Conservation (phyloP, 2,888 invertebrate species). For the Bibio marci region DNA sequence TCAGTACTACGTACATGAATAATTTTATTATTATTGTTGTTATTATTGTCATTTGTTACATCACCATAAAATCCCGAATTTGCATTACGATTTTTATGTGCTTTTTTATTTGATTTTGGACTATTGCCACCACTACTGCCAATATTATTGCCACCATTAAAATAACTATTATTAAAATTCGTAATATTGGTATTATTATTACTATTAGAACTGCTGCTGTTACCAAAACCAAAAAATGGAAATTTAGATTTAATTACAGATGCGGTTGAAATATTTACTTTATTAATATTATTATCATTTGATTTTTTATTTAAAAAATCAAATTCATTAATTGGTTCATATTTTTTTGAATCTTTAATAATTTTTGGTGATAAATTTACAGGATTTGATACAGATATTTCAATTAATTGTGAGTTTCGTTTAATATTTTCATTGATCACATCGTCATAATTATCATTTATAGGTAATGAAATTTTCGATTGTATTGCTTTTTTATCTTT, state of each 20-base stretch:
- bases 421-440: too few relatives aligned
- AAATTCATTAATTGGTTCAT: background rate
- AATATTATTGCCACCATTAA: too few relatives aligned
- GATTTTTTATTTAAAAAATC: background rate
- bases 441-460: too few relatives aligned
- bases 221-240: too few relatives aligned
- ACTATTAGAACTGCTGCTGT: too few relatives aligned
- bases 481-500: too few relatives aligned
- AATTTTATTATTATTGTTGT: background rate
- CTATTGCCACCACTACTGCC: too few relatives aligned
- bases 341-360: background rate
- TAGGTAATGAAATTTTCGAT: too few relatives aligned
- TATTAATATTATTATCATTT: background rate
- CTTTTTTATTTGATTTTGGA: too few relatives aligned
- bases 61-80: slow-evolving; percentile 2
- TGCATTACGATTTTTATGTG: background rate
- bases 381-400: background rate
- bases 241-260: too few relatives aligned
- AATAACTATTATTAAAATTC: too few relatives aligned
- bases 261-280: background rate
- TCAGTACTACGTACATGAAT: background rate
- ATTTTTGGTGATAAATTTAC: background rate
- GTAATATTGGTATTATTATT: too few relatives aligned
- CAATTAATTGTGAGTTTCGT: background rate
- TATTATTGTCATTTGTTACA: background rate